These are phyloP conservation scores for Patagioenas fasciata DNA, from an alignment of 2,113 vertebrate genomes.

Conservation along the genomic window DNA sequence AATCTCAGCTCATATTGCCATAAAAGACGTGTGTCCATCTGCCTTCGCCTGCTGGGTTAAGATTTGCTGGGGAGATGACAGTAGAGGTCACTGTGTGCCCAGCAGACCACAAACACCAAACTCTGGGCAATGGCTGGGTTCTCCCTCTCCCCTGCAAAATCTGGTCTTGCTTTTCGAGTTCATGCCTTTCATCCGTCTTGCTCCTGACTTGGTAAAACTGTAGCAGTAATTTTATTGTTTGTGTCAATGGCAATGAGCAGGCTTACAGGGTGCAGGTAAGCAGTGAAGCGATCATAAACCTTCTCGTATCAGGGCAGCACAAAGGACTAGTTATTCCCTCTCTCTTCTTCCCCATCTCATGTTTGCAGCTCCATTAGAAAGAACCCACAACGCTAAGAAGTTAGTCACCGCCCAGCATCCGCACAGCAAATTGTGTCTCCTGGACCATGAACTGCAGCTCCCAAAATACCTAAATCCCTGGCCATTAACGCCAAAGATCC, in stretches of 20 bases:
- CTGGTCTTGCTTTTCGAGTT: not conserved
- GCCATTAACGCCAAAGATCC: not conserved
- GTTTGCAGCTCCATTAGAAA: not conserved
- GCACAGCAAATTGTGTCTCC: fast-evolving
- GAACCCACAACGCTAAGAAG: not conserved
- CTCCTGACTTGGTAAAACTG: not conserved
- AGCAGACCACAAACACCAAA: not conserved
- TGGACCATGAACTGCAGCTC: fast-evolving
- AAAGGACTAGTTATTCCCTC: fast-evolving
- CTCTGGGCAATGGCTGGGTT: not conserved
- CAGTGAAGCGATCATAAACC: not conserved
- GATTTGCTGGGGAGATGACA: constrained; percentile 4
- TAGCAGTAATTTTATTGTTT: not conserved
- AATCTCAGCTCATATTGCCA: not conserved
- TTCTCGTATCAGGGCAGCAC: fast-evolving
- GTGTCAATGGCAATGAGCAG: fast-evolving
- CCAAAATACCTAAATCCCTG: not conserved
- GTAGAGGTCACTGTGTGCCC: constrained; percentile 61
- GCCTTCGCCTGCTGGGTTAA: not conserved
- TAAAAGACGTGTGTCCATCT: not conserved
- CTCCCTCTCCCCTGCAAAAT: not conserved
- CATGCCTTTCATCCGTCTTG: fast-evolving
- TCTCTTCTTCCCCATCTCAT: not conserved
- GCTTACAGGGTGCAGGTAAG: not conserved
- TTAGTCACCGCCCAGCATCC: not conserved